Conservation (phyloP, 2,797 vertebrate genomes). For the Rhinophrynus dorsalis region DNA sequence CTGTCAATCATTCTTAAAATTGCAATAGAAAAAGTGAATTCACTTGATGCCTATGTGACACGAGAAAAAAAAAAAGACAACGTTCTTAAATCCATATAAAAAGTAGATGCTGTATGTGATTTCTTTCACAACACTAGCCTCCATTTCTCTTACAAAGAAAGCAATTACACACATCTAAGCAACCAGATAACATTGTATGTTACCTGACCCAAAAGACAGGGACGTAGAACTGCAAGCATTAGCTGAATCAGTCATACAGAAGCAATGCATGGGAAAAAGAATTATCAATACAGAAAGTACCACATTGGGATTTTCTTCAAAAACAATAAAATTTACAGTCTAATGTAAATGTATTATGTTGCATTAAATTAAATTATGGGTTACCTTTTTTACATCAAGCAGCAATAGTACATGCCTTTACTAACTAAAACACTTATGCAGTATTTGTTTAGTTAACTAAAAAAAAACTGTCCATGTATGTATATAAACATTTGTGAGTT, state of each 20-base stretch:
- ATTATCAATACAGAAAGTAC: conserved; percentile 16
- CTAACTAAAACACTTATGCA: too few relatives aligned
- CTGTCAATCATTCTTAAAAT: not conserved
- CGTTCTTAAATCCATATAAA: not conserved
- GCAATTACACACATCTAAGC: conserved; percentile 27
- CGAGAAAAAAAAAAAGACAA: not conserved
- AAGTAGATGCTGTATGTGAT: not conserved
- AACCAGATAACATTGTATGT: conserved; percentile 29
- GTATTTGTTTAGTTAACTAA: too few relatives aligned
- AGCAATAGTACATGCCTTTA: too few relatives aligned
- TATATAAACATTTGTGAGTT: too few relatives aligned
- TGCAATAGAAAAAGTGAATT: not conserved
- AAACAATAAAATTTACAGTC: not conserved
- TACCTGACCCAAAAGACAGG: conserved; percentile 24
- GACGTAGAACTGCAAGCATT: conserved; percentile 22
- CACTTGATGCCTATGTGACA: not conserved
- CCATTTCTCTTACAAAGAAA: conserved; percentile 18
- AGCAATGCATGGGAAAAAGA: conserved; percentile 13
- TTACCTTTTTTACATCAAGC: too few relatives aligned
- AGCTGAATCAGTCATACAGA: conserved; percentile 25
- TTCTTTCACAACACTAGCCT: conserved; percentile 5
- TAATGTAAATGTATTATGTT: not conserved
- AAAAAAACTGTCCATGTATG: too few relatives aligned
- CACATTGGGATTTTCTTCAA: conserved; percentile 13
- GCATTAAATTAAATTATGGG: too few relatives aligned